Conservation (phyloP, 2,797 vertebrate species). For the Chloroceryle amazona region DNA sequence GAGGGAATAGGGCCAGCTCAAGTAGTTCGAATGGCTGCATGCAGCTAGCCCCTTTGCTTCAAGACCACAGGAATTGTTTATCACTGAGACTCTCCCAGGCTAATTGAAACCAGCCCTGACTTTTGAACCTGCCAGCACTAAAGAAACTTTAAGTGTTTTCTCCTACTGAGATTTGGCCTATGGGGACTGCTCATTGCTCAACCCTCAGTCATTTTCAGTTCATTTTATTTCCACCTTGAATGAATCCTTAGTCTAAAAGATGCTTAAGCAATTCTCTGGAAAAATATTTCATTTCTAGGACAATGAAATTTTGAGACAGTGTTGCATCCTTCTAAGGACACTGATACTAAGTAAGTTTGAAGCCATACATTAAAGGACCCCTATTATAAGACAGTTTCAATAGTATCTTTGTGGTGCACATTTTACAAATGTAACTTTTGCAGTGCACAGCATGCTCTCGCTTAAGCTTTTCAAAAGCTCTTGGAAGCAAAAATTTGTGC, state of each 20-base stretch:
- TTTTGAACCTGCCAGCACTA: slow-evolving; percentile 82
- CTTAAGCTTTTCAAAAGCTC: not conserved
- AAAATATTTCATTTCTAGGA: not conserved
- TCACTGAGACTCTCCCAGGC: slow-evolving; percentile 84
- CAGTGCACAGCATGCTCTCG: not conserved
- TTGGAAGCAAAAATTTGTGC: not conserved
- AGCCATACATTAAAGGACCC: not conserved
- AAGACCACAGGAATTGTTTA: slow-evolving; percentile 93
- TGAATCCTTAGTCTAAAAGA: slow-evolving; percentile 42
- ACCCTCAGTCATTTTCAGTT: slow-evolving; percentile 65
- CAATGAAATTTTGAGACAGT: not conserved
- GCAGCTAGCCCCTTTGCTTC: slow-evolving; percentile 73
- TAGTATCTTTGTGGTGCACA: not conserved
- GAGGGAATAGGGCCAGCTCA: slow-evolving; percentile 45
- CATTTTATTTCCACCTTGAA: slow-evolving; percentile 65
- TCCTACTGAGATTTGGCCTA: slow-evolving; percentile 68
- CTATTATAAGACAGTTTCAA: not conserved
- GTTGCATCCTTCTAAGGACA: not conserved
- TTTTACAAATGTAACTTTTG: not conserved
- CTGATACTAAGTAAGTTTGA: not conserved
- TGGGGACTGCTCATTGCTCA: slow-evolving; percentile 69
- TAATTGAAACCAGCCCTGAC: slow-evolving; percentile 89
- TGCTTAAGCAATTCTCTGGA: not conserved
- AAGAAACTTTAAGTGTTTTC: slow-evolving; percentile 80
- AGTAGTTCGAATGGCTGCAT: slow-evolving; percentile 57